phyloP scores from a whole-genome alignment of 2,797 vertebrate genomes.

The Octomys mimax region DNA sequence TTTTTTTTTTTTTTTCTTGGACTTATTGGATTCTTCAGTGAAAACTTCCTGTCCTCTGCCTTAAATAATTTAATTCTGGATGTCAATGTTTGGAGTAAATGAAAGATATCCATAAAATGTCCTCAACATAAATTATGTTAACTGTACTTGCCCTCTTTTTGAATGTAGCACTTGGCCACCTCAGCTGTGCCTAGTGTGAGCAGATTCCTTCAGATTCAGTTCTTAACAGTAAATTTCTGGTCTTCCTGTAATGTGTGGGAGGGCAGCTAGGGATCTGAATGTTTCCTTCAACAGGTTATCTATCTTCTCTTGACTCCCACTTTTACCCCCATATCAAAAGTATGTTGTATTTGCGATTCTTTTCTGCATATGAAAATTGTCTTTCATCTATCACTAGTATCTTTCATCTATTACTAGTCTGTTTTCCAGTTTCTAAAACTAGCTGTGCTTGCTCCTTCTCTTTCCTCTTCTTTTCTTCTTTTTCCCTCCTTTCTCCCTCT shows the following conservation, averaged over 20 bases:
- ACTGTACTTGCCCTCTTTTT: conserved; percentile 35
- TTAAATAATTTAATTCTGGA: background rate
- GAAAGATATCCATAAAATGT: background rate
- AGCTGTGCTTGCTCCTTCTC: background rate
- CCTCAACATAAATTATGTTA: background rate
- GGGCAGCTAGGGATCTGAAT: background rate
- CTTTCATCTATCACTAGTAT: background rate
- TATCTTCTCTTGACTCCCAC: background rate
- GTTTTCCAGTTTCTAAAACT: conserved; percentile 48
- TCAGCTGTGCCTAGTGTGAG: background rate
- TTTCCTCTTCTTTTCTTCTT: background rate
- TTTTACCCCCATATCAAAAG: conserved; percentile 2
- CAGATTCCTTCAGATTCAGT: conserved; percentile 11
- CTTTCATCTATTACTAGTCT: background rate
- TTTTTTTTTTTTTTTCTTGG: conserved; percentile 50
- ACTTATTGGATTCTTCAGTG: conserved; percentile 46
- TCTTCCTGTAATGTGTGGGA: conserved; percentile 9
- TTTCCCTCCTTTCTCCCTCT: no score
- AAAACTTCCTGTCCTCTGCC: conserved; percentile 19
- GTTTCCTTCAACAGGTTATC: conserved; percentile 49
- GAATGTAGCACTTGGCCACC: background rate
- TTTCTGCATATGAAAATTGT: background rate
- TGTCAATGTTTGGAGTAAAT: conserved; percentile 42
- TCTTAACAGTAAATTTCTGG: background rate
- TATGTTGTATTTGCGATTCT: conserved; percentile 7